Evolutionary conservation across 2,888 invertebrate genomes (phyloP).

Genomic region (Serrognathus titanus): DNA sequence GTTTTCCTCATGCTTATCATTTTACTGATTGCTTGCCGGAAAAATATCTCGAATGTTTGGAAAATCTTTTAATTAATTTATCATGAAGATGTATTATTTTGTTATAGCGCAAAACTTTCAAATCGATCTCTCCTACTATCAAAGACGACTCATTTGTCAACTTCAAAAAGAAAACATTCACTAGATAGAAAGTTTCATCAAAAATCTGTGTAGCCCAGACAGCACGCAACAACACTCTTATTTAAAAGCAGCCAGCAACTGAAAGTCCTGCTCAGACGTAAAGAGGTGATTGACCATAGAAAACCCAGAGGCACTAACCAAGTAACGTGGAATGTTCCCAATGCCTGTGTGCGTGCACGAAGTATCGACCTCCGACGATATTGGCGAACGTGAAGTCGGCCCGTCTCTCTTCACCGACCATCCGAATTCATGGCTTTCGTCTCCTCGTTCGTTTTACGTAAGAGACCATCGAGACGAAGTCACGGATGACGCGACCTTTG

Average conservation of each 20-base stretch:
- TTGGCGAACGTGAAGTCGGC: slow-evolving; percentile 4
- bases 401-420: slow-evolving; percentile 16
- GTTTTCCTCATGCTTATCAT: too few relatives aligned
- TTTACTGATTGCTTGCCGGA: too few relatives aligned
- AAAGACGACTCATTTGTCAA: too few relatives aligned
- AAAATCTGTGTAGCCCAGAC: not conserved
- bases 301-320: slow-evolving; percentile 25
- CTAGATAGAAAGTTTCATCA: too few relatives aligned
- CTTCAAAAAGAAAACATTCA: too few relatives aligned
- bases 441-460: slow-evolving; percentile 18
- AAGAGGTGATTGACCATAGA: slow-evolving; percentile 32
- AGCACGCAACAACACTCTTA: slow-evolving; percentile 2
- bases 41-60: too few relatives aligned
- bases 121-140: too few relatives aligned
- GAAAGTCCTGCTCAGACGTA: slow-evolving; percentile 22
- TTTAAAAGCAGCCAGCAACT: slow-evolving; percentile 1
- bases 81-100: too few relatives aligned
- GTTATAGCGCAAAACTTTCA: too few relatives aligned
- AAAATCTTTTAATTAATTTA: too few relatives aligned
- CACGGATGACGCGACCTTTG: slow-evolving; percentile 21
- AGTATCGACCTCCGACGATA: slow-evolving; percentile 8
- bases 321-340: slow-evolving; percentile 29
- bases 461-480: slow-evolving; percentile 9
- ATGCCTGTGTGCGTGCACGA: slow-evolving; percentile 21
- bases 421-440: slow-evolving; percentile 4